Evolutionary conservation across 2,888 invertebrate species (phyloP).

Genomic region (Dryococelus australis): DNA sequence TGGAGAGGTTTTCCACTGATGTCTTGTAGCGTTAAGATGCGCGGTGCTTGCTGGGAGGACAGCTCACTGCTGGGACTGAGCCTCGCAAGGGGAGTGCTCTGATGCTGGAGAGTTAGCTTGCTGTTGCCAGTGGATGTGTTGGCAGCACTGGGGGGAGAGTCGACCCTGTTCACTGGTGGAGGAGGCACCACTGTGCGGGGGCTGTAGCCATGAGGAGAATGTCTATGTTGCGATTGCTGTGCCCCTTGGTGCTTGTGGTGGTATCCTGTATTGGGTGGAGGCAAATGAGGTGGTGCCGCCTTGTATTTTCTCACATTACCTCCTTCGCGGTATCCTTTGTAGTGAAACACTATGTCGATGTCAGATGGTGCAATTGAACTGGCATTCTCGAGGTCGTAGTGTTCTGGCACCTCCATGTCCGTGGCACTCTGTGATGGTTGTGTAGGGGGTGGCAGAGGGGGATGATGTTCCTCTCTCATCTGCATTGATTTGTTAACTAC

Average conservation of each 20-base stretch:
- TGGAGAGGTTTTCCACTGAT: constrained; percentile 93
- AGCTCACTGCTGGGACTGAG: constrained; percentile 92
- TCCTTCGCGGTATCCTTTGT: constrained; percentile 89
- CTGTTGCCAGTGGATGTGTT: constrained; percentile 45
- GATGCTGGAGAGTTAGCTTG: constrained; percentile 66
- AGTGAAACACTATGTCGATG: constrained; percentile 95
- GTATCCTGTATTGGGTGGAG: constrained; percentile 70
- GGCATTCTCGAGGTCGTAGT: constrained; percentile 96
- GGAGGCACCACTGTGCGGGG: constrained; percentile 53
- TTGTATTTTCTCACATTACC: constrained; percentile 85
- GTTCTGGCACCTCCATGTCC: constrained; percentile 86
- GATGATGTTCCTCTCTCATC: constrained; percentile 79
- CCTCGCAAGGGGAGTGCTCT: constrained; percentile 89
- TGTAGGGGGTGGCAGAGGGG: constrained; percentile 78
- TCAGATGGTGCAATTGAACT: constrained; percentile 98
- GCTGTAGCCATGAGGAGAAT: constrained; percentile 73
- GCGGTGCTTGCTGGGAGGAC: constrained; percentile 85
- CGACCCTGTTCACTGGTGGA: constrained; percentile 53
- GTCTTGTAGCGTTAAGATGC: constrained; percentile 91
- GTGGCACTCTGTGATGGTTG: constrained; percentile 56
- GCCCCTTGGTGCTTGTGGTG: constrained; percentile 74
- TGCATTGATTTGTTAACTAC: constrained; percentile 85
- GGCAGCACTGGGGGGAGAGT: constrained; percentile 51
- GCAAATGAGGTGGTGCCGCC: constrained; percentile 74
- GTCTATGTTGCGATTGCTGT: constrained; percentile 74